These are phyloP conservation scores for Callaeas wilsoni DNA, from an alignment of 2,113 vertebrate genomes.

Conservation along the genomic window DNA sequence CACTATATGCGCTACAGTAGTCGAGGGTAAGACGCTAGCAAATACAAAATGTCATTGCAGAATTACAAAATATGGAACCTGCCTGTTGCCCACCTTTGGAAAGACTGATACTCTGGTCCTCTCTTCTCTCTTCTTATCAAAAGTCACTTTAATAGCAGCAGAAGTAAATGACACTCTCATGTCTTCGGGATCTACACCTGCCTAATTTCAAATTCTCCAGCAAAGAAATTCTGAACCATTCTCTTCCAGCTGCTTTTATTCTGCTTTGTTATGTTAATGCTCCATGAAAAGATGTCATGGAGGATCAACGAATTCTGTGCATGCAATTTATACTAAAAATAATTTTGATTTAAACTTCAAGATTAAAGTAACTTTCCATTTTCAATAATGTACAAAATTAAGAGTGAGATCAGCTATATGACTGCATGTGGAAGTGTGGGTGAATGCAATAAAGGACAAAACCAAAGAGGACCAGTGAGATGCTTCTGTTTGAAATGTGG, in stretches of 20 bases:
- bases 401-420: background rate
- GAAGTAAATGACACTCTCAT: background rate
- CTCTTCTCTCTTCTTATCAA: background rate
- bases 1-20: background rate
- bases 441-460: background rate
- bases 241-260: slow-evolving; percentile 23
- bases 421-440: background rate
- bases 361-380: background rate
- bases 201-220: slow-evolving; percentile 20
- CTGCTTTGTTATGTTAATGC: slow-evolving; percentile 37
- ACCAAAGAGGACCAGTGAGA: background rate
- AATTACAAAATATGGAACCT: background rate
- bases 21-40: background rate
- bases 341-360: slow-evolving; percentile 10
- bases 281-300: background rate
- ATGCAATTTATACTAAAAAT: slow-evolving; percentile 12
- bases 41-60: background rate
- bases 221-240: background rate
- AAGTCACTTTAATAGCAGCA: background rate
- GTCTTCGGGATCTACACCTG: background rate
- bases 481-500: background rate
- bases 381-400: background rate
- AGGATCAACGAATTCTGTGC: slow-evolving; percentile 9
- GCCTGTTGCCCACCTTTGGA: background rate
- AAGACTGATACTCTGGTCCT: background rate